Evolutionary conservation across 2,113 vertebrate species (phyloP).

Genomic region (Pteruthius melanotis): DNA sequence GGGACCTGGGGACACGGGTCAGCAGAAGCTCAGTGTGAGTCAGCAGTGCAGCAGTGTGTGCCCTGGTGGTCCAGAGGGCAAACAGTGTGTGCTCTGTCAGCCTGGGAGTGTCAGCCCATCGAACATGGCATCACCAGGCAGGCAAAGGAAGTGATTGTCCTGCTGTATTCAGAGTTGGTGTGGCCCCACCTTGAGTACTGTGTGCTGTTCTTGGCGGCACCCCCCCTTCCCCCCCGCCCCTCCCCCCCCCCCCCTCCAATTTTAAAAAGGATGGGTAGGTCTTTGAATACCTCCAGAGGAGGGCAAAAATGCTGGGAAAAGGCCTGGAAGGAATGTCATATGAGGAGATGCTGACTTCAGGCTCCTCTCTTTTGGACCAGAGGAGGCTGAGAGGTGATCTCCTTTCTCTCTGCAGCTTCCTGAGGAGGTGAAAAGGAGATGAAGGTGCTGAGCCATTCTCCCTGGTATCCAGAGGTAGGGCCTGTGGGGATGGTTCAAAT

Average conservation of each 20-base stretch:
- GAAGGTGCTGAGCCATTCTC: background rate
- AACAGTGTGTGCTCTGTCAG: background rate
- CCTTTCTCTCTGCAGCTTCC: background rate
- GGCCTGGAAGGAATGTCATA: background rate
- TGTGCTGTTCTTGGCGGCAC: too few species aligned
- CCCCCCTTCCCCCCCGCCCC: too few species aligned
- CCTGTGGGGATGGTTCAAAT: background rate
- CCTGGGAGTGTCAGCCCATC: background rate
- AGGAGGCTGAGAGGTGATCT: background rate
- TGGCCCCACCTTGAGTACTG: background rate
- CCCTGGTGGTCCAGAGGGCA: background rate
- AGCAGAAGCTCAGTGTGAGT: background rate
- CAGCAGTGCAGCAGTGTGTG: background rate
- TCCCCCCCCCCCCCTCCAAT: too few species aligned
- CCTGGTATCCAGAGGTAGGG: background rate
- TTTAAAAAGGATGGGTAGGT: background rate
- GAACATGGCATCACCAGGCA: rapidly evolving
- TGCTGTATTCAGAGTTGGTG: rapidly evolving
- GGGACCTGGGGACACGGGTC: background rate
- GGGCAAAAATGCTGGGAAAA: background rate
- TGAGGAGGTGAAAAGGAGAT: background rate
- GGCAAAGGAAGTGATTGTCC: background rate
- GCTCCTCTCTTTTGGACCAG: background rate
- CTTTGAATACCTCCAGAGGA: background rate
- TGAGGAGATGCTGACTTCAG: background rate